Conservation (phyloP, 2,888 invertebrate genomes). For the Latrodectus elegans region DNA sequence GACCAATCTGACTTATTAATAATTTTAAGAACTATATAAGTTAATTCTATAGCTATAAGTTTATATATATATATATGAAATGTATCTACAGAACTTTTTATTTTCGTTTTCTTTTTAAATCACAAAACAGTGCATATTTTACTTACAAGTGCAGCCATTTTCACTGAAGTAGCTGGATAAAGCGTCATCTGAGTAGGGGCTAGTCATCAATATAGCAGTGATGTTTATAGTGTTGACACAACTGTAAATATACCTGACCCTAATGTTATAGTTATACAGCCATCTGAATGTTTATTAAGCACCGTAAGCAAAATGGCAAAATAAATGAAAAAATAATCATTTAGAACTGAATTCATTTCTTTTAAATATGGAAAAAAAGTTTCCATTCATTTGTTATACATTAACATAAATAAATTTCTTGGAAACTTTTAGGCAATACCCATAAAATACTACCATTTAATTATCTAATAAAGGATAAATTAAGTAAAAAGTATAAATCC, state of each 20-base stretch:
- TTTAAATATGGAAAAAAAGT: neutral
- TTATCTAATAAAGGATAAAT: too few relatives aligned
- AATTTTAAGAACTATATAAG: too few relatives aligned
- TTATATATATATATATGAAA: too few relatives aligned
- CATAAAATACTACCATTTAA: too few relatives aligned
- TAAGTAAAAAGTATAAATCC: too few relatives aligned
- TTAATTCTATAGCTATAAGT: too few relatives aligned
- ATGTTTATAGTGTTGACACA: slow-evolving; percentile 61
- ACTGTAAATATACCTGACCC: slow-evolving; percentile 69
- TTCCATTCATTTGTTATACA: too few relatives aligned
- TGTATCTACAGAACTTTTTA: too few relatives aligned
- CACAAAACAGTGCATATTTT: slow-evolving; percentile 53
- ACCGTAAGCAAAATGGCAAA: slow-evolving; percentile 56
- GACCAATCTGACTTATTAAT: too few relatives aligned
- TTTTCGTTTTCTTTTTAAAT: neutral
- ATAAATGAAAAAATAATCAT: slow-evolving; percentile 57
- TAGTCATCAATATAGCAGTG: slow-evolving; percentile 66
- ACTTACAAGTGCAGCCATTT: slow-evolving; percentile 64
- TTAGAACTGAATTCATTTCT: slow-evolving; percentile 42
- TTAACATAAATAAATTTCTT: too few relatives aligned
- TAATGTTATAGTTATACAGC: slow-evolving; percentile 66
- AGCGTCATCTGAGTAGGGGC: slow-evolving; percentile 57
- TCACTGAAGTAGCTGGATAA: slow-evolving; percentile 37
- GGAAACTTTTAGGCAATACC: too few relatives aligned
- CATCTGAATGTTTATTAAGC: slow-evolving; percentile 52